A percentile compares a stretch with the other conserved stretches of the same genome.
Conservation (phyloP, 2,797 vertebrate species). For the Silurus lanzhouensis region DNA sequence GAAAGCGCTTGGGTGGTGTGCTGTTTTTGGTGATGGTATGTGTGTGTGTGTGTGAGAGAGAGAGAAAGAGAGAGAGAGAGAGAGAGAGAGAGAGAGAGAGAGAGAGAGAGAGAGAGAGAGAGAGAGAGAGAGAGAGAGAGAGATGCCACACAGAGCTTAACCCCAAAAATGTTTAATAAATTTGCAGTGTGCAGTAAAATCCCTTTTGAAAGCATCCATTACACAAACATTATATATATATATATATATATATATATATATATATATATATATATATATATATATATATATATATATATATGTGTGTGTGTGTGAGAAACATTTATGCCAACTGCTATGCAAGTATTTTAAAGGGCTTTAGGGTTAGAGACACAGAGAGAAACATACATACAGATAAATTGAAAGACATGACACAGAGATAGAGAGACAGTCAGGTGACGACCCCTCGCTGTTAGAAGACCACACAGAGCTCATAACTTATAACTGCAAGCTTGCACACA, state of each 20-base stretch:
- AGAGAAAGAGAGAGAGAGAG: constrained; percentile 37
- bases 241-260: no score
- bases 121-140: background rate
- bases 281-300: background rate
- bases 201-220: constrained; percentile 19
- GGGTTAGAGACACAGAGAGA: constrained; percentile 13
- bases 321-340: background rate
- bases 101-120: background rate
- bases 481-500: background rate
- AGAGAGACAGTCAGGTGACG: constrained; percentile 14
- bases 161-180: constrained; percentile 74
- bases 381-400: constrained; percentile 7
- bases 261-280: no score
- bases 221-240: background rate
- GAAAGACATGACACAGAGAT: constrained; percentile 1
- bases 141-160: constrained; percentile 71
- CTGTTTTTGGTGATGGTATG: constrained; percentile 18
- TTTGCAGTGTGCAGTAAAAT: constrained; percentile 60
- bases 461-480: constrained; percentile 11
- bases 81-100: constrained; percentile 58
- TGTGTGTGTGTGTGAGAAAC: background rate
- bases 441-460: background rate
- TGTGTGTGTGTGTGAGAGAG: no score
- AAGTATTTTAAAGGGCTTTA: constrained; percentile 18
- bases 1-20: background rate